Conservation (phyloP, 1,140 invertebrate species). For the Listronotus bonariensis region DNA sequence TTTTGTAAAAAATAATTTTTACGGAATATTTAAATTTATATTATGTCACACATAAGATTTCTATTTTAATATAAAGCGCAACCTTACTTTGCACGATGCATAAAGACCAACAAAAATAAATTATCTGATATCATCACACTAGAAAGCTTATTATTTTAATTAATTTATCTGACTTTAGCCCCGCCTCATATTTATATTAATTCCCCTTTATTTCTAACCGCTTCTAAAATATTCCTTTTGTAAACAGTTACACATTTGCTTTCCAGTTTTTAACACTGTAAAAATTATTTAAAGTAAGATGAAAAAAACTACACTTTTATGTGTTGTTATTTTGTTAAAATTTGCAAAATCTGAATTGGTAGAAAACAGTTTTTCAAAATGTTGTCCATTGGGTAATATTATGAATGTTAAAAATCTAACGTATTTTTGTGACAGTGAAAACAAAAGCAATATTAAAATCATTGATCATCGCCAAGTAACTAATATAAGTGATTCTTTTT, state of each 20-base stretch:
- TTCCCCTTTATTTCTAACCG: conserved; percentile 2
- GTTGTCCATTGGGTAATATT: neutral
- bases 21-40: too few relatives aligned
- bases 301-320: neutral
- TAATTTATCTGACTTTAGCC: neutral
- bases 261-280: conserved; percentile 10
- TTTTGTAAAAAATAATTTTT: too few relatives aligned
- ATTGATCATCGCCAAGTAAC: neutral
- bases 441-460: neutral
- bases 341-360: neutral
- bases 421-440: neutral
- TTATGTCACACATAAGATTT: too few relatives aligned
- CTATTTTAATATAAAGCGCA: too few relatives aligned
- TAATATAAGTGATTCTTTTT: neutral
- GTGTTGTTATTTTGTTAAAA: neutral
- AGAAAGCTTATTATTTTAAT: neutral
- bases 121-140: too few relatives aligned
- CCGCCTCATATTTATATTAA: conserved; percentile 18
- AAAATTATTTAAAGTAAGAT: neutral
- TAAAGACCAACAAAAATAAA: too few relatives aligned
- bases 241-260: conserved; percentile 15
- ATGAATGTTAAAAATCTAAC: neutral
- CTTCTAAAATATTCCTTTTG: conserved; percentile 16
- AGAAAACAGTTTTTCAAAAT: conserved; percentile 5
- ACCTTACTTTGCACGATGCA: too few relatives aligned